A percentile compares a stretch with the other conserved stretches of the same genome.
Conservation (phyloP, 2,113 vertebrate genomes). For the Perognathus longimembris region DNA sequence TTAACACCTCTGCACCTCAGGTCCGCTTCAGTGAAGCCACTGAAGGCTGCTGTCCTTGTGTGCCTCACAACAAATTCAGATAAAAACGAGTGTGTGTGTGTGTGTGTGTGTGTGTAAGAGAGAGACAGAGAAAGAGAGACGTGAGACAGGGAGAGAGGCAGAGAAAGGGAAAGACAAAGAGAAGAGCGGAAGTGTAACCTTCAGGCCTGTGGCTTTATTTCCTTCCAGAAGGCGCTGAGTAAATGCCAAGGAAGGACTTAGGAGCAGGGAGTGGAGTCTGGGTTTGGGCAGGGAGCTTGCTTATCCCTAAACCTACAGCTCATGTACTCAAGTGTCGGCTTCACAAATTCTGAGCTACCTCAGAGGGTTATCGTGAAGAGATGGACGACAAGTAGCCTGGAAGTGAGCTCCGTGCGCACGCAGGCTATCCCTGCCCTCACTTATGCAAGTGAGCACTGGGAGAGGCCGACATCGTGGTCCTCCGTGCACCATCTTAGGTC, state of each 20-base stretch:
- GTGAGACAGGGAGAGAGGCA: background rate
- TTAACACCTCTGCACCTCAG: background rate
- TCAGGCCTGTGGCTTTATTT: background rate
- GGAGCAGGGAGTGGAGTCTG: background rate
- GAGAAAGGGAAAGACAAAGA: background rate
- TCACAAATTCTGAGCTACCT: background rate
- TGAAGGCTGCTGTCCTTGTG: background rate
- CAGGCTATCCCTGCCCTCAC: background rate
- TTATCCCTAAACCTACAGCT: background rate
- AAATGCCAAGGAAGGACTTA: background rate
- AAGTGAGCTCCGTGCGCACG: conserved; percentile 10
- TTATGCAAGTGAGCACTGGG: conserved; percentile 6
- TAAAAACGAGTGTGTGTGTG: background rate
- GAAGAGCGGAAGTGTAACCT: background rate
- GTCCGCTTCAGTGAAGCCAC: background rate
- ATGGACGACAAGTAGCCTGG: background rate
- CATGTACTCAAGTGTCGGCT: background rate
- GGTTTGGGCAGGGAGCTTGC: background rate
- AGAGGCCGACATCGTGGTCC: background rate
- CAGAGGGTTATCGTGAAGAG: background rate
- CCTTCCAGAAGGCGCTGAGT: background rate
- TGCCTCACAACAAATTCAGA: background rate
- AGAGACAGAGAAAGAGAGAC: background rate
- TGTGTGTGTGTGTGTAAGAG: background rate
- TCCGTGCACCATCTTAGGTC: background rate